phyloP scores from a whole-genome alignment of 1,140 invertebrate genomes.

The Coenobita brevimanus region DNA sequence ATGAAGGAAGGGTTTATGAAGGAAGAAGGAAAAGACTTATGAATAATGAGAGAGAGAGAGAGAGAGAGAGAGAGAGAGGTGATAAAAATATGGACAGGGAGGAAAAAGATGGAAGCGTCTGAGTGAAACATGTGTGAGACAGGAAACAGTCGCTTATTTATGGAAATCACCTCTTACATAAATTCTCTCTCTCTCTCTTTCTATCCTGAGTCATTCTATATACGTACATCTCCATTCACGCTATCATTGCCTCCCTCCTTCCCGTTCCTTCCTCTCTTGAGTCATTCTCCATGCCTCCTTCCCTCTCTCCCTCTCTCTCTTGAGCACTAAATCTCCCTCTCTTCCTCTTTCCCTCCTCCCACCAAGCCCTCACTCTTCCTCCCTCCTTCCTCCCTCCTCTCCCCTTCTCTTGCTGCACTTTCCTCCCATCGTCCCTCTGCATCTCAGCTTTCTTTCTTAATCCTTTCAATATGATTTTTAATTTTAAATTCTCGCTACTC shows the following conservation, averaged over 20 bases:
- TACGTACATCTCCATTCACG: too few species aligned
- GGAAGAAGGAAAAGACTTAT: neutral
- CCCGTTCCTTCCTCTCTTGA: neutral
- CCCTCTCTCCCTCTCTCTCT: neutral
- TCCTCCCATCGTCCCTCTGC: neutral
- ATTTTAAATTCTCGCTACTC: too few species aligned
- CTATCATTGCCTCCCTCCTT: neutral
- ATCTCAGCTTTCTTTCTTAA: neutral
- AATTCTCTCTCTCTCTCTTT: constrained; percentile 1
- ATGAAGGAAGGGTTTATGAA: neutral
- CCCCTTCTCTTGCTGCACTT: neutral
- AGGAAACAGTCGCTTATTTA: too few species aligned
- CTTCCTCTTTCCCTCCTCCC: neutral
- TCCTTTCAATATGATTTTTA: too few species aligned
- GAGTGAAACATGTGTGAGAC: too few species aligned
- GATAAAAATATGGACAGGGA: too few species aligned
- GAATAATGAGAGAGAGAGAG: neutral
- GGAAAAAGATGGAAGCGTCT: too few species aligned
- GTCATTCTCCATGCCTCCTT: neutral
- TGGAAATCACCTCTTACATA: too few species aligned
- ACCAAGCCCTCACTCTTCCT: neutral
- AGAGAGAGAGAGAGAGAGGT: constrained; percentile 1
- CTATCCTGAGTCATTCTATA: neutral
- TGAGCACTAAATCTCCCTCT: neutral
- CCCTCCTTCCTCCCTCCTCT: neutral